A percentile compares a stretch with the other conserved stretches of the same genome.
These are phyloP conservation scores for Oligia fasciuncula DNA, from an alignment of 2,888 invertebrate genomes.

Conservation along the genomic window DNA sequence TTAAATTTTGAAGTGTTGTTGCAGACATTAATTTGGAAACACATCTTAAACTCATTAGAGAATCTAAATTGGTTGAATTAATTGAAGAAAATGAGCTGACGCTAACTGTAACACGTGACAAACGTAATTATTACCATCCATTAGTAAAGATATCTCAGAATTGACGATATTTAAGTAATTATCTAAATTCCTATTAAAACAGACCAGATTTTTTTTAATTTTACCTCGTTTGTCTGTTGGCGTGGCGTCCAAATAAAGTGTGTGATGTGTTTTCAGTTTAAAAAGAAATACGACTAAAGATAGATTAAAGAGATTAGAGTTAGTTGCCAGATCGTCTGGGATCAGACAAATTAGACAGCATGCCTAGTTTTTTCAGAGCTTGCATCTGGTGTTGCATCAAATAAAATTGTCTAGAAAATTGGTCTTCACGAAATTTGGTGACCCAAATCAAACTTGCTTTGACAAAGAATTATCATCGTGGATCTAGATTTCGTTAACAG, in stretches of 20 bases:
- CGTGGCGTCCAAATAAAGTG: constrained; percentile 17
- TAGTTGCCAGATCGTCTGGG: constrained; percentile 56
- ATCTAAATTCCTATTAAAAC: neutral
- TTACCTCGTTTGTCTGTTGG: constrained; percentile 12
- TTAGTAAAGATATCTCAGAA: constrained; percentile 1
- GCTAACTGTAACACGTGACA: constrained; percentile 2
- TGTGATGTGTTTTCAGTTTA: constrained; percentile 27
- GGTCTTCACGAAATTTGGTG: neutral
- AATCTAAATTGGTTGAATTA: constrained; percentile 8
- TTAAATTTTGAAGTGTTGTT: neutral
- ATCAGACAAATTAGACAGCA: constrained; percentile 36
- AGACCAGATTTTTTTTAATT: neutral
- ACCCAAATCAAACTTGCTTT: neutral
- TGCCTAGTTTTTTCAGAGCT: constrained; percentile 38
- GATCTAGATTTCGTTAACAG: constrained; percentile 3
- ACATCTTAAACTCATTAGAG: constrained; percentile 19
- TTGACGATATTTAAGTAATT: constrained; percentile 5
- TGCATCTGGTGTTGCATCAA: constrained; percentile 15
- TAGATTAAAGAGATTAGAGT: constrained; percentile 35
- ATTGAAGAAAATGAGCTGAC: neutral
- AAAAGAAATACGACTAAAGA: constrained; percentile 57
- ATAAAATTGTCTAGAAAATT: constrained; percentile 9
- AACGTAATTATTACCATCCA: neutral
- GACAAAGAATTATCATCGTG: neutral
- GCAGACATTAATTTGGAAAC: neutral